Evolutionary conservation across 2,888 invertebrate genomes (phyloP), one percentile per base, ranked within the genome.

Genomic region (Hemicrepidius hirtus): DNA sequence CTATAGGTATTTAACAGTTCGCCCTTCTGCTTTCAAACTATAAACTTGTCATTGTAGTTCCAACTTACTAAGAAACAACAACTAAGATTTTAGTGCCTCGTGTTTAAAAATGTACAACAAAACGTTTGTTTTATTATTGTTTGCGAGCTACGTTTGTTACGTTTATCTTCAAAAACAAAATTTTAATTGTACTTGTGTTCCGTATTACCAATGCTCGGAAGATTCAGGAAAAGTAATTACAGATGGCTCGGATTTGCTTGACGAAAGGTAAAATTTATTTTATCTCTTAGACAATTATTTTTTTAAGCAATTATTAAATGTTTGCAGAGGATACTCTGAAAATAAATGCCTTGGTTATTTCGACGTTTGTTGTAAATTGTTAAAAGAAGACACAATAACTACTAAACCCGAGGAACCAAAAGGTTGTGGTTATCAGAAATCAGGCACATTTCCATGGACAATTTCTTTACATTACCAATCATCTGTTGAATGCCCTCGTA

Each of bases 361-460:
- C 77, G 88, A 90, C 21, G 86, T 88, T 9, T 91, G 90, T 78
- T 90, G 90, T 76, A 81, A 81, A 5, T 74, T 82, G 49, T 83
- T 85, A 3, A 74, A 84, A 37, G 66, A 59, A 6, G 7, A 77
- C 1, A 44, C 68, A 2, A 55, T 69, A 0, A 75, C 80, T 1
- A 83, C 81, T 0, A 84, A 84, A 0, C 69, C 77, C 0, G 28
- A 59, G 2, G 9, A 18, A 9, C 32, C 44, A n/a, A 76, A 66
- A 0, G 90, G 91, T 3, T 95, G 95, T 79, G 90, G 90, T 32
- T 93, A 93, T 81, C 88, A 89, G 0, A 90, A 93, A 77, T 94
- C 91, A 73, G 94, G 90, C 0, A 93, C 94, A 83, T 94, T 93
- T 82, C 93, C 94, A 0, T 94, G 94, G 94, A 92, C 94, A 91